Evolutionary conservation across 2,888 invertebrate species (phyloP), one percentile per base, ranked within the genome.

Genomic region (Cartodere bifasciata): DNA sequence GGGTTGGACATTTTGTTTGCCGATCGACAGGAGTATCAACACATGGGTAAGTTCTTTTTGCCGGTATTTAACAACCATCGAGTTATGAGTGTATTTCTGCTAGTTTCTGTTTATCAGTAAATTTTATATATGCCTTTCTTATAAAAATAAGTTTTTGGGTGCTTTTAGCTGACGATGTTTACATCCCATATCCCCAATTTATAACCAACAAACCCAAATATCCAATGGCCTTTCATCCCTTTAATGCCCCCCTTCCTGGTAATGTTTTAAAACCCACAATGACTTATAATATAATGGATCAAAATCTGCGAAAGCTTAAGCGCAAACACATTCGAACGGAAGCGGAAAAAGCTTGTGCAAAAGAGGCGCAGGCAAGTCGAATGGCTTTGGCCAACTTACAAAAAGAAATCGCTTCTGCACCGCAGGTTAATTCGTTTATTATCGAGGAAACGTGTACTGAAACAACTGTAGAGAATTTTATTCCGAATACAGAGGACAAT

Each of bases 1-100:
- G 68, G 68, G 4, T 53, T 73, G 7, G 67, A 69, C 11, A 66
- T 65, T 47, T 61, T 72, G 3, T 68, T 68, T n/a, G 63, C 65
- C 40, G 67, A 67, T 48, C 64, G 36, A 4, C 41, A 35, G 13
- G 45, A 49, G 24, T 44, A 40, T 38, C 43, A 44, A 12, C 34
- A 28, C 16, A 34, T 42, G 20, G 27, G 24, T 23, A 11, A 10
- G n/a, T n/a, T n/a, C n/a, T n/a, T n/a, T n/a, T n/a, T n/a, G n/a
- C n/a, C n/a, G n/a, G n/a, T n/a, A n/a, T n/a, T n/a, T n/a, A n/a
- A n/a, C n/a, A n/a, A n/a, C n/a, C n/a, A n/a, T n/a, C n/a, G n/a
- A n/a, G n/a, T n/a, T n/a, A n/a, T n/a, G n/a, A n/a, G n/a, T n/a
- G n/a, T n/a, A n/a, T n/a, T n/a, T n/a, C n/a, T n/a, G n/a, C n/a